Evolutionary conservation across 2,888 invertebrate species (phyloP), one percentile per base, ranked within the genome.

Genomic region (Choreutis nemorana): DNA sequence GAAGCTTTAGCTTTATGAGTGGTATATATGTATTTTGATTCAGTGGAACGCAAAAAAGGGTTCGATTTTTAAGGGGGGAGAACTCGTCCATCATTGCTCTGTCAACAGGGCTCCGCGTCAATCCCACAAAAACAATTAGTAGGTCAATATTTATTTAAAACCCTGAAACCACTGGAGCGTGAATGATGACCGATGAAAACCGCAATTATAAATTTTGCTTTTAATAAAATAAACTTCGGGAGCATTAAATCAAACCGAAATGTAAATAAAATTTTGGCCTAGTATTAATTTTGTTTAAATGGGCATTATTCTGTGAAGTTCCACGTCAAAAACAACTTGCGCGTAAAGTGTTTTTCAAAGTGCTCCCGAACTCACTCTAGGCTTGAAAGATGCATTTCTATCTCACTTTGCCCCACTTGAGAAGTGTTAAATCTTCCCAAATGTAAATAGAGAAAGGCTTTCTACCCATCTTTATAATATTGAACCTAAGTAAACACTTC

Each of bases 71-170:
- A n/a, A 56, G 48, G 50, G 57, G 54, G 54, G 53, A 52, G 55
- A 57, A 65, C 50, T 71, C 71, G 61, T 75, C 58, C 57, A 73
- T 75, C 73, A 75, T 55, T 35, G 56, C 59, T 64, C 57, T 72
- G 72, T 77, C 75, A 70, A 68, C 73, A 62, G 45, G 52, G 55
- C 45, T 49, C 49, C 59, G 57, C 64, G 55, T 66, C 65, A 60
- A 66, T 61, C 65, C 67, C 66, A 60, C 66, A 72, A 72, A 72
- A 73, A 72, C 68, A 77, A 77, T 77, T 71, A 72, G 66, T 67
- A 66, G 62, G 65, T 67, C 71, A 70, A 75, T 75, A 70, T 73
- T 71, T 71, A 71, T 75, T 70, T 70, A 66, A 72, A 72, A 63
- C 55, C 59, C 48, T 48, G 41, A 56, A 58, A 50, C 51, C 54